phyloP scores from a whole-genome alignment of 2,113 vertebrate species.

The Leptosomus discolor region DNA sequence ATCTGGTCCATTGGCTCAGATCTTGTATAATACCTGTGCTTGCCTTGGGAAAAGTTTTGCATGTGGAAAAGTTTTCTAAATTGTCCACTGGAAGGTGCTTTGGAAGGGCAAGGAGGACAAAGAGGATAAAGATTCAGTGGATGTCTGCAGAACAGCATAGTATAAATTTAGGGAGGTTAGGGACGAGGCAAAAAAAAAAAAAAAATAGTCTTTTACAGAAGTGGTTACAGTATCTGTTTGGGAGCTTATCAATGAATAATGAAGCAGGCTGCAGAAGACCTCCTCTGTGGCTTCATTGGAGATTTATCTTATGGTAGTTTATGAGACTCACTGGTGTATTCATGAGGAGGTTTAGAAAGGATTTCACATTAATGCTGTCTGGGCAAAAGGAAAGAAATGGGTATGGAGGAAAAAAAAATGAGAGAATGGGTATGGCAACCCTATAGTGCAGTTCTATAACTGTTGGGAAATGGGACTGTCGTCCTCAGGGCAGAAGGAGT shows the following conservation, averaged over 20 bases:
- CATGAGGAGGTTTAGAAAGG: not conserved
- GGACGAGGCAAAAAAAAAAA: not conserved
- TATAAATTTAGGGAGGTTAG: not conserved
- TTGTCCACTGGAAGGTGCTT: not conserved
- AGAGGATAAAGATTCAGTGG: not conserved
- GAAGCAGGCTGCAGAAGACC: not conserved
- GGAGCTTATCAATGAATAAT: not conserved
- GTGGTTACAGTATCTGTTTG: not conserved
- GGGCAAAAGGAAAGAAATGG: not conserved
- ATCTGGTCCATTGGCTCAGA: not conserved
- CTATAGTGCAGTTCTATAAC: not conserved
- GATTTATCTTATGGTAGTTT: not conserved
- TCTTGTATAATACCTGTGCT: not conserved
- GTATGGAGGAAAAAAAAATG: not conserved
- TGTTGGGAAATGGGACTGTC: not conserved
- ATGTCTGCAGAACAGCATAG: not conserved
- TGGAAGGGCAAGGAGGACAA: not conserved
- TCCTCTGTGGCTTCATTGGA: not conserved
- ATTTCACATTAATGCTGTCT: not conserved
- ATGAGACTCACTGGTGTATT: not conserved
- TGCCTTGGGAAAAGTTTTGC: not conserved
- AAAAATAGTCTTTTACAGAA: not conserved
- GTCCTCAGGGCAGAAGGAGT: not conserved
- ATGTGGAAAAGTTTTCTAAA: not conserved
- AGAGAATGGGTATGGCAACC: not conserved